Evolutionary conservation across 2,797 vertebrate species (phyloP).

Genomic region (Discoglossus pictus): DNA sequence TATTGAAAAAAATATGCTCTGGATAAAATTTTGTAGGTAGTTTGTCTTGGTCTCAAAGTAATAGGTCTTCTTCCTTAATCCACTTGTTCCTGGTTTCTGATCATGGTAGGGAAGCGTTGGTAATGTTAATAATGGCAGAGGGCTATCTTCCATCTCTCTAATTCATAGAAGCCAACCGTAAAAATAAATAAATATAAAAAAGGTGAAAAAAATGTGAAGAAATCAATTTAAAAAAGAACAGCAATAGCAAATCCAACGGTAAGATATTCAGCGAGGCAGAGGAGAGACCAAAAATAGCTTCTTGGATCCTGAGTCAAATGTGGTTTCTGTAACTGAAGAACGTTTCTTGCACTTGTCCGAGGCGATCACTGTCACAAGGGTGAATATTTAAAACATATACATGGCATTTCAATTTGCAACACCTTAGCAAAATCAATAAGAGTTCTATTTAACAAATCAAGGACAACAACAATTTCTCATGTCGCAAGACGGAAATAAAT

Average conservation of each 20-base stretch:
- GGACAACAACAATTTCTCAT: no score
- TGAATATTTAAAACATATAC: slow-evolving; percentile 34
- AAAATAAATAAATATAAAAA: slow-evolving; percentile 42
- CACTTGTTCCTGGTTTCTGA: slow-evolving; percentile 85
- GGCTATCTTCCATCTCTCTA: slow-evolving; percentile 78
- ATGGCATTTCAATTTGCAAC: slow-evolving; percentile 35
- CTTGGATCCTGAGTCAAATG: slow-evolving; percentile 59
- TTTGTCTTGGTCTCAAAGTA: slow-evolving; percentile 83
- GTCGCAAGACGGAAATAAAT: no score
- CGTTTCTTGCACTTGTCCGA: slow-evolving; percentile 76
- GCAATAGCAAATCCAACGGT: slow-evolving; percentile 69
- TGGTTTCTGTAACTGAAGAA: slow-evolving; percentile 75
- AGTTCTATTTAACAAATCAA: no score
- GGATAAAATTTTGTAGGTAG: slow-evolving; percentile 95
- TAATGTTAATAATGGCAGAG: slow-evolving; percentile 83
- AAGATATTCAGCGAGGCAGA: slow-evolving; percentile 62
- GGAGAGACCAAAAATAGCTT: slow-evolving; percentile 76
- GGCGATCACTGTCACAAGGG: slow-evolving; percentile 83
- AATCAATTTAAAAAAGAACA: slow-evolving; percentile 47
- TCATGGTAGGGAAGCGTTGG: slow-evolving; percentile 85
- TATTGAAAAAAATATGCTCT: slow-evolving; percentile 93
- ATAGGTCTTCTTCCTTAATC: slow-evolving; percentile 82
- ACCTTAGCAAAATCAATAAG: slow-evolving; percentile 24
- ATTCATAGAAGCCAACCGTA: slow-evolving; percentile 44
- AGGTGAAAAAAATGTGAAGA: slow-evolving; percentile 45